Evolutionary conservation across 2,113 vertebrate genomes (phyloP).

Genomic region (Microcebus griseorufus): DNA sequence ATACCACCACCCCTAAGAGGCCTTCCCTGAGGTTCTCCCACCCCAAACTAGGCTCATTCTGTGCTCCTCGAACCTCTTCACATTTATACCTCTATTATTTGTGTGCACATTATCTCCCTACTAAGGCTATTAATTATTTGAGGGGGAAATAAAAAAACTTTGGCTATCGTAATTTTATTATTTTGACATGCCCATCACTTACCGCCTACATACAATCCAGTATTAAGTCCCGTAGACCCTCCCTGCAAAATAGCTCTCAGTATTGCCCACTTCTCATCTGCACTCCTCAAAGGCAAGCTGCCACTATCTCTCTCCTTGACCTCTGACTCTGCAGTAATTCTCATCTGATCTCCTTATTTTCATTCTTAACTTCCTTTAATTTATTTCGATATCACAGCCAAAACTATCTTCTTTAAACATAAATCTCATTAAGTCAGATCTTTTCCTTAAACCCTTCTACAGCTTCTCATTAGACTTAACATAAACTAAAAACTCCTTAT

Average conservation of each 20-base stretch:
- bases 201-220: not conserved
- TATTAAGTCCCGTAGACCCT: not conserved
- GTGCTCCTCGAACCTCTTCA: not conserved
- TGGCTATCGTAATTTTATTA: not conserved
- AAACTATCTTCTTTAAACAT: conserved; percentile 26
- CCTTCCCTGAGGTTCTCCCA: not conserved
- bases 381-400: not conserved
- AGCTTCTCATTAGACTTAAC: conserved; percentile 15
- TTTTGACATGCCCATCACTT: not conserved
- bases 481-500: not conserved
- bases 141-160: not conserved
- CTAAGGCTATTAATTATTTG: not conserved
- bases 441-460: conserved; percentile 22
- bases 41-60: not conserved
- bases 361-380: not conserved
- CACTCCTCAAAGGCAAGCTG: not conserved
- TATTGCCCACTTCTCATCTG: not conserved
- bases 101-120: not conserved
- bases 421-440: conserved; percentile 34
- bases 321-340: not conserved
- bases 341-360: conserved; percentile 10
- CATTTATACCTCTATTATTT: not conserved
- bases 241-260: not conserved
- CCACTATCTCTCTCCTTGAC: not conserved
- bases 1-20: not conserved